phyloP scores from a whole-genome alignment of 2,797 vertebrate genomes.

The Gila robusta region DNA sequence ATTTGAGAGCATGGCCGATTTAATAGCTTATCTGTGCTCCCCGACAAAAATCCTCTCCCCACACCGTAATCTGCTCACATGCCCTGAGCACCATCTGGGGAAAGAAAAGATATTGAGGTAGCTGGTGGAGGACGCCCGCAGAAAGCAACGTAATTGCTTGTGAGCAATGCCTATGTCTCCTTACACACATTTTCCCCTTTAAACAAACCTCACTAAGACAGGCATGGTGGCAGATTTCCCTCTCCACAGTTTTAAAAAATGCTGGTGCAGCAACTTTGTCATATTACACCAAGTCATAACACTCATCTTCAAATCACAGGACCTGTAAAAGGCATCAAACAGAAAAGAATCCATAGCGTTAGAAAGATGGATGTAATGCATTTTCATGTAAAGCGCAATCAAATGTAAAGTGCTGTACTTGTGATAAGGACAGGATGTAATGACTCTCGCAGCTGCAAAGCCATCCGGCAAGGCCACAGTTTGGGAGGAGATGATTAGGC shows the following conservation, averaged over 20 bases:
- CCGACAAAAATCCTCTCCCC: conserved; percentile 47
- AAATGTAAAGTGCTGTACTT: conserved; percentile 35
- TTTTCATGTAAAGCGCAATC: conserved; percentile 46
- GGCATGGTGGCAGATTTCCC: conserved; percentile 26
- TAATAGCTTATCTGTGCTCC: conserved; percentile 56
- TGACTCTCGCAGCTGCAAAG: conserved; percentile 54
- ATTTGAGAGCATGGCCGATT: conserved; percentile 37
- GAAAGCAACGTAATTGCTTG: conserved; percentile 65
- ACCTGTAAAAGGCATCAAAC: conserved; percentile 30
- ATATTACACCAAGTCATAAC: conserved; percentile 36
- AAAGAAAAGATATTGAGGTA: conserved; percentile 58
- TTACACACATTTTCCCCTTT: conserved; percentile 42
- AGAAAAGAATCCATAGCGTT: conserved; percentile 22
- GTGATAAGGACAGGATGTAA: conserved; percentile 53
- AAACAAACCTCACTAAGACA: conserved; percentile 42
- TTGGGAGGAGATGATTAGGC: conserved; percentile 62
- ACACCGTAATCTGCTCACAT: conserved; percentile 37
- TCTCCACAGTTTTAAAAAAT: conserved; percentile 42
- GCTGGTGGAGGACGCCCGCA: conserved; percentile 41
- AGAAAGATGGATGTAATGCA: conserved; percentile 40
- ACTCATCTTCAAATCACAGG: conserved; percentile 42
- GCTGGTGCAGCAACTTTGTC: conserved; percentile 29
- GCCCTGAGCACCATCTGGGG: conserved; percentile 53
- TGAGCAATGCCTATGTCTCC: conserved; percentile 64
- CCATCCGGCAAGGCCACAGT: conserved; percentile 55